Evolutionary conservation across 2,113 vertebrate species (phyloP).

Genomic region (Chloroceryle aenea): DNA sequence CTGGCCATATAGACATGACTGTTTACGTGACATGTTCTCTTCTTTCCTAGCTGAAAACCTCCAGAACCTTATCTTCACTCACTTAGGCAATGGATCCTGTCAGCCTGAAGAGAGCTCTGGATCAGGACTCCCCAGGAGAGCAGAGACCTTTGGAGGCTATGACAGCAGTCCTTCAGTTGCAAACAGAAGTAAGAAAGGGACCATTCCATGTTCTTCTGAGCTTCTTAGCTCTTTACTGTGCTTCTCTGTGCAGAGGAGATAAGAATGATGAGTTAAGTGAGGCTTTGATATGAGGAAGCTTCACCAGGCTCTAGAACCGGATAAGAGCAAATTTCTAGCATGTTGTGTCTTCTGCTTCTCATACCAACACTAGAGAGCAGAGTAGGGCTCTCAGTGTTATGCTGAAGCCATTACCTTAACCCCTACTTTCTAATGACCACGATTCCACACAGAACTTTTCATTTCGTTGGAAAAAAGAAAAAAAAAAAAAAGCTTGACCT

Average conservation of each 20-base stretch:
- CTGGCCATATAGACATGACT: fast-evolving
- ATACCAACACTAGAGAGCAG: constrained; percentile 42
- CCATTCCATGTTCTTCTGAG: not conserved
- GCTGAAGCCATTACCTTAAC: not conserved
- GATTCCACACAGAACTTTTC: not conserved
- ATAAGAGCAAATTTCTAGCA: not conserved
- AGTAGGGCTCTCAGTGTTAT: not conserved
- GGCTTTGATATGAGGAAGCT: not conserved
- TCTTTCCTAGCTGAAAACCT: constrained; percentile 85
- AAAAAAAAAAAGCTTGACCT: not conserved
- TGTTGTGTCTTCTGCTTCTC: not conserved
- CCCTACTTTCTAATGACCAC: not conserved
- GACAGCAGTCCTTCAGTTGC: constrained; percentile 76
- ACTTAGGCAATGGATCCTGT: constrained; percentile 49
- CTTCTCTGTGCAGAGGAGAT: not conserved
- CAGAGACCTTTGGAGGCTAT: constrained; percentile 88
- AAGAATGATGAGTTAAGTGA: not conserved
- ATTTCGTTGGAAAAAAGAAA: not conserved
- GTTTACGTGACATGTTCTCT: not conserved
- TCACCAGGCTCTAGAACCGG: not conserved
- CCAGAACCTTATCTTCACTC: constrained; percentile 84
- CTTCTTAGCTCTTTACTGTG: not conserved
- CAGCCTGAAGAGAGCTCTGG: constrained; percentile 71
- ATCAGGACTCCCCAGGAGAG: constrained; percentile 74
- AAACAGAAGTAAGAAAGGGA: constrained; percentile 80